These are phyloP conservation scores for Cossypha heuglini DNA, from an alignment of 2,797 vertebrate genomes.

Conservation along the genomic window DNA sequence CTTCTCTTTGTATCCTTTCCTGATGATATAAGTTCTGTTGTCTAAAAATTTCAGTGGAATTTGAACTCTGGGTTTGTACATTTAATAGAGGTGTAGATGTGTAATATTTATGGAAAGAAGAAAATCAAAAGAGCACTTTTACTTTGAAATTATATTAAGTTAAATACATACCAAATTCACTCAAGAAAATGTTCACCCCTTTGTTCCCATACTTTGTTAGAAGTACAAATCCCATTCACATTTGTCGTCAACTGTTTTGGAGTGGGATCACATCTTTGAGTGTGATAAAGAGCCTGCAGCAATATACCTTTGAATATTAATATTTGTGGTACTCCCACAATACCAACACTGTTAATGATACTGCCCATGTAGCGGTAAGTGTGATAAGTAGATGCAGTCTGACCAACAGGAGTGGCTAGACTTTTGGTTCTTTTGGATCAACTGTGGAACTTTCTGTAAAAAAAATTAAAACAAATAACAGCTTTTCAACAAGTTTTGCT, in stretches of 20 bases:
- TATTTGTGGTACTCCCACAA: background rate
- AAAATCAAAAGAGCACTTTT: background rate
- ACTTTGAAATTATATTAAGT: background rate
- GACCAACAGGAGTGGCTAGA: background rate
- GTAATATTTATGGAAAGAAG: background rate
- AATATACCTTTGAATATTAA: background rate
- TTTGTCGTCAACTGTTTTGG: background rate
- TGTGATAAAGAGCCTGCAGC: background rate
- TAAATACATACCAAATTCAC: background rate
- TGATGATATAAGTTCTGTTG: background rate
- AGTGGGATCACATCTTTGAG: background rate
- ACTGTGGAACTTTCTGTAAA: background rate
- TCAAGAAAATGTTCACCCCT: background rate
- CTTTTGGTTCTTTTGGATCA: background rate
- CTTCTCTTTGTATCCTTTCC: conserved; percentile 88
- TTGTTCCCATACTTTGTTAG: background rate
- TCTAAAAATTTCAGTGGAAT: background rate
- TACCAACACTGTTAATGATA: background rate
- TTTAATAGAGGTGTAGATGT: background rate
- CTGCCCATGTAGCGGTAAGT: background rate
- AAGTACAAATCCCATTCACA: background rate
- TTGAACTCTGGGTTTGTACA: background rate
- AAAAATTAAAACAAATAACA: background rate
- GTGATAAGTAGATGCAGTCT: background rate
- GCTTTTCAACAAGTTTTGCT: background rate